Conservation (phyloP, 1,140 invertebrate species). For the Listronotus bonariensis region DNA sequence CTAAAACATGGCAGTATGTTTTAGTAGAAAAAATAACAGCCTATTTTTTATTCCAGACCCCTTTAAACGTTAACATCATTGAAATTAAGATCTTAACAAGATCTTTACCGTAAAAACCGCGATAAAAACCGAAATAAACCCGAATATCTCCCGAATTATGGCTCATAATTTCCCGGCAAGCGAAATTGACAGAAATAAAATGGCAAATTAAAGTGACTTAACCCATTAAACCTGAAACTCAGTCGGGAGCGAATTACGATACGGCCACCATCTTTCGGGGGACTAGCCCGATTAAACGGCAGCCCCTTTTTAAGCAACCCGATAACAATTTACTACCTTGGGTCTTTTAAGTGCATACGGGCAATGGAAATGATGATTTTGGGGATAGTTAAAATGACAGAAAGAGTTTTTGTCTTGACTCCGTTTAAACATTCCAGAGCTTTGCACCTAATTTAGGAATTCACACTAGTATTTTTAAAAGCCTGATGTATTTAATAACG, state of each 20-base stretch:
- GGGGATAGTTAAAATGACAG: background rate
- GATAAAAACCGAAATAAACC: slow-evolving; percentile 8
- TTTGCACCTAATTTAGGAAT: too few relatives aligned
- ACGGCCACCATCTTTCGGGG: too few relatives aligned
- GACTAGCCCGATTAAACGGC: too few relatives aligned
- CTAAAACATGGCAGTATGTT: too few relatives aligned
- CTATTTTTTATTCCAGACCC: too few relatives aligned
- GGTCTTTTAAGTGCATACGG: background rate
- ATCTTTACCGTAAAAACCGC: background rate
- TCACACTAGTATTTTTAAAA: too few relatives aligned
- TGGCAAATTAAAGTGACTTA: slow-evolving; percentile 24
- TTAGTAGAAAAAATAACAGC: too few relatives aligned
- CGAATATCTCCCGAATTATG: slow-evolving; percentile 4
- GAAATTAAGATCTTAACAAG: slow-evolving; percentile 8
- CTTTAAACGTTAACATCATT: too few relatives aligned
- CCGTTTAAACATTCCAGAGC: too few relatives aligned
- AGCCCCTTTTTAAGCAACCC: too few relatives aligned
- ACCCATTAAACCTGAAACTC: slow-evolving; percentile 16
- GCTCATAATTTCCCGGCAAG: slow-evolving; percentile 4
- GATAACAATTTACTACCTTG: slow-evolving; percentile 1
- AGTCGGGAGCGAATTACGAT: background rate
- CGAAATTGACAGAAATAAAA: slow-evolving; percentile 26
- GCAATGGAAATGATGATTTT: background rate
- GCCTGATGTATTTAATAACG: too few relatives aligned
- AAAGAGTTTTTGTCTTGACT: background rate